Conservation (phyloP, 2,888 invertebrate species). For the Scotopteryx bipunctaria region DNA sequence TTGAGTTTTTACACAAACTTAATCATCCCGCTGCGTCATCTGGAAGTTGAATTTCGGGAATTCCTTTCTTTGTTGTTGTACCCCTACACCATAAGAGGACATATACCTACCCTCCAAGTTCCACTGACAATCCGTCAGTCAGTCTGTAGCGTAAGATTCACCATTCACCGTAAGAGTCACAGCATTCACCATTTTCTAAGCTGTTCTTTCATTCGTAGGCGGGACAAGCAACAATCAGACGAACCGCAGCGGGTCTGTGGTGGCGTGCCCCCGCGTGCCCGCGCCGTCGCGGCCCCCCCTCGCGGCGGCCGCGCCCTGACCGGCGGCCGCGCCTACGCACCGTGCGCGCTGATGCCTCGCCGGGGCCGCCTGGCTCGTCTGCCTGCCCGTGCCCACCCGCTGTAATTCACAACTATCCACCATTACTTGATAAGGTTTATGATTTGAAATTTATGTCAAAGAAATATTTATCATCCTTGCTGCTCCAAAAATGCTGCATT, state of each 20-base stretch:
- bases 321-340: conserved; percentile 63
- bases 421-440: conserved; percentile 41
- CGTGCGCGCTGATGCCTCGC: conserved; percentile 74
- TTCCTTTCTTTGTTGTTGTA: too few relatives aligned
- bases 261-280: conserved; percentile 87
- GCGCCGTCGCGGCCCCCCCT: conserved; percentile 71
- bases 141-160: too few relatives aligned
- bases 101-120: too few relatives aligned
- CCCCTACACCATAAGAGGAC: too few relatives aligned
- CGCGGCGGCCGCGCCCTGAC: conserved; percentile 80
- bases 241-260: conserved; percentile 73
- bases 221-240: conserved; percentile 65
- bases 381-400: conserved; percentile 65
- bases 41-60: too few relatives aligned
- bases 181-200: not conserved
- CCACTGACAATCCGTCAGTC: too few relatives aligned
- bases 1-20: too few relatives aligned
- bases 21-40: too few relatives aligned
- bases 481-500: too few relatives aligned
- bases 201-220: conserved; percentile 47
- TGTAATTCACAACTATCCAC: conserved; percentile 53
- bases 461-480: too few relatives aligned
- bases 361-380: conserved; percentile 69
- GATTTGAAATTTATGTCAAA: too few relatives aligned
- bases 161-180: too few relatives aligned